Evolutionary conservation across 2,888 invertebrate species (phyloP).

Genomic region (Eudemis profundana): DNA sequence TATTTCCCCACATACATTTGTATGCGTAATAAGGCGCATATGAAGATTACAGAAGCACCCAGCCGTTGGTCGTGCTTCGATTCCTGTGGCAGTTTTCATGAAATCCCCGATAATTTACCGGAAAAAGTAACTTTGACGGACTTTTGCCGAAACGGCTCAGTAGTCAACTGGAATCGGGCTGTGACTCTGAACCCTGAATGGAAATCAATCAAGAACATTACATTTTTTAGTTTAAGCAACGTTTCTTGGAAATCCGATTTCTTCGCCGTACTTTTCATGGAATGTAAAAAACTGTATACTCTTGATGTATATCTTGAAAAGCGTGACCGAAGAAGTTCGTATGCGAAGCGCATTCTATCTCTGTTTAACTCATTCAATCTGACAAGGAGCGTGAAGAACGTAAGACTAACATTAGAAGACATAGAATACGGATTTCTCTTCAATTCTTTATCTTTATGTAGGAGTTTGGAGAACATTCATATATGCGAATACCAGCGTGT

Average conservation of each 20-base stretch:
- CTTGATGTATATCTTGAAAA: conserved; percentile 58
- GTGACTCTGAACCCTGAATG: conserved; percentile 50
- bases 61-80: conserved; percentile 61
- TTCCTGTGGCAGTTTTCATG: conserved; percentile 55
- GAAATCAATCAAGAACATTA: conserved; percentile 51
- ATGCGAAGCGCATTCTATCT: conserved; percentile 49
- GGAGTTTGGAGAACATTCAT: conserved; percentile 58
- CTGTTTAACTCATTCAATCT: conserved; percentile 52
- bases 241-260: conserved; percentile 54
- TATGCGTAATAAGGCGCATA: conserved; percentile 52
- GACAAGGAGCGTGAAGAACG: conserved; percentile 54
- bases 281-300: conserved; percentile 53
- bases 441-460: conserved; percentile 53
- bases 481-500: conserved; percentile 58
- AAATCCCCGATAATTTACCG: conserved; percentile 51
- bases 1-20: conserved; percentile 61
- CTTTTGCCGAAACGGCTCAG: conserved; percentile 55
- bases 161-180: conserved; percentile 50
- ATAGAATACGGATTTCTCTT: conserved; percentile 58
- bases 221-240: conserved; percentile 57
- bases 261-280: conserved; percentile 54
- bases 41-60: conserved; percentile 52
- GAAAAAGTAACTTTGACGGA: conserved; percentile 57
- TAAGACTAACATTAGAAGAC: conserved; percentile 58
- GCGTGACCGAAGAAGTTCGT: conserved; percentile 46